Evolutionary conservation across 92 coral and sea anemone species (phyloP).

Genomic region (Umimayanthus kanabou): DNA sequence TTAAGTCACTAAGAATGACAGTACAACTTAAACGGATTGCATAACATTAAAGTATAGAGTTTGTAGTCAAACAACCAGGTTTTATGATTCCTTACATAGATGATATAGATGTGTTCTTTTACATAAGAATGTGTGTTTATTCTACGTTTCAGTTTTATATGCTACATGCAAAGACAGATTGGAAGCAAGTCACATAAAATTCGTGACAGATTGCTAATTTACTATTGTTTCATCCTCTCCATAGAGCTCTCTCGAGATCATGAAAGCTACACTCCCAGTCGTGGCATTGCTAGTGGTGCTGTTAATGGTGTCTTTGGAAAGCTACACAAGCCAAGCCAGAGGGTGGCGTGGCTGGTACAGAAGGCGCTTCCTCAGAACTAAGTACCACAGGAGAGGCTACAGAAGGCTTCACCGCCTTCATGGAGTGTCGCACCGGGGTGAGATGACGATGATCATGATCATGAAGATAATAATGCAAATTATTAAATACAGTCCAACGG

Average conservation of each 20-base stretch:
- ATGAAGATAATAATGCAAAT: background rate
- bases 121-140: too few species aligned
- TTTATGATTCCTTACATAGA: too few species aligned
- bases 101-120: too few species aligned
- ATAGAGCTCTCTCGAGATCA: background rate
- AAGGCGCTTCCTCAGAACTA: constrained; percentile 22
- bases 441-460: background rate
- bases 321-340: background rate
- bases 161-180: too few species aligned
- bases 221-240: background rate
- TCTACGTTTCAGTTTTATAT: too few species aligned
- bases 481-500: too few species aligned
- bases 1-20: too few species aligned
- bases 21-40: too few species aligned
- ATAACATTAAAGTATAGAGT: too few species aligned
- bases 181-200: too few species aligned
- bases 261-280: constrained; percentile 35
- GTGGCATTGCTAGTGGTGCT: constrained; percentile 23
- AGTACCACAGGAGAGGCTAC: constrained; percentile 7
- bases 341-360: constrained; percentile 30
- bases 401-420: background rate
- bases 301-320: constrained; percentile 21
- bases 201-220: too few species aligned
- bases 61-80: too few species aligned
- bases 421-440: constrained; percentile 14